Evolutionary conservation across 2,888 invertebrate species (phyloP), one percentile per base, ranked within the genome.

Genomic region (Cryptus viduatorius): DNA sequence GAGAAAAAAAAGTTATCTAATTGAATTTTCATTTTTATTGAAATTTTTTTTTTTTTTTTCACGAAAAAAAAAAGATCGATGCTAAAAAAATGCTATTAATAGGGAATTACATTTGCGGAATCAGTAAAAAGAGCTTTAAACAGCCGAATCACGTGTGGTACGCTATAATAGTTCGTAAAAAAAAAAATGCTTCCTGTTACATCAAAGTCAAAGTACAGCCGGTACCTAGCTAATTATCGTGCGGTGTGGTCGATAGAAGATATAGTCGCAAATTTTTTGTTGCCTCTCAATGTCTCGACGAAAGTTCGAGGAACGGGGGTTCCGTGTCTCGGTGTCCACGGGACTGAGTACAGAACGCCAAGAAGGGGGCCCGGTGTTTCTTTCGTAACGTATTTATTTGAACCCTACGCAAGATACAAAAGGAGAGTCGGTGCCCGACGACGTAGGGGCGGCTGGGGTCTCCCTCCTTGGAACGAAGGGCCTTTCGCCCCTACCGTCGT

Each of bases 331-430:
- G 29, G 24, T 37, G 46, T 31, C 69, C 42, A 86, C 82, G 77
- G 71, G 78, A 68, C 83, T 84, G 86, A 19, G 44, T 61, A 24
- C 59, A 42, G 64, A 71, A 29, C 69, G 67, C 12, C 44, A 29
- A 79, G 78, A 75, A 80, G 77, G 68, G 91, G 91, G 92, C 92
- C 92, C 91, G 91, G 90, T 93, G 93, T 91, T 93, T 92, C 90
- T 90, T 89, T 92, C 91, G 88, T 91, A 93, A 93, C 93, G 93
- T 93, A 93, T 92, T 93, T 93, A 93, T 93, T 92, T 90, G 92
- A 93, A 92, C 92, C 91, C 90, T 89, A 89, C 86, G 89, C 86
- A 90, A 89, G 88, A 91, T 90, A 92, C 90, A 92, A 92, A 93
- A 92, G 90, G 89, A 90, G 69, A 79, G 84, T 79, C 76, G 89